Evolutionary conservation across 1,140 invertebrate genomes (phyloP).

Genomic region (Agrypnia vestita): DNA sequence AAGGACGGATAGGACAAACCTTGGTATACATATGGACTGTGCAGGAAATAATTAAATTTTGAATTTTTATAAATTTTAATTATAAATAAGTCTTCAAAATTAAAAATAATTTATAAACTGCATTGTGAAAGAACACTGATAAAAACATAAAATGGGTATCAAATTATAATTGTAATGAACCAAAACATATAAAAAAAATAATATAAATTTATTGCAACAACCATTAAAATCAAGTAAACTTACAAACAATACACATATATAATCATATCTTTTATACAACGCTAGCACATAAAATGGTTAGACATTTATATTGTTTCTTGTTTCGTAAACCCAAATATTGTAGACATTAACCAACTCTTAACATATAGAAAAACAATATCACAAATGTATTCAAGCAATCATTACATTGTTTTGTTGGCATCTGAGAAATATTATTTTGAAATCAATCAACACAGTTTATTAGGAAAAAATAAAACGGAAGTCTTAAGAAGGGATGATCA

Average conservation of each 20-base stretch:
- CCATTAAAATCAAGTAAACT: not conserved
- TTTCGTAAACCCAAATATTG: constrained; percentile 6
- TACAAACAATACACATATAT: not conserved
- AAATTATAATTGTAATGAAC: too few relatives aligned
- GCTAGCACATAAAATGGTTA: constrained; percentile 3
- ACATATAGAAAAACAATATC: constrained; percentile 15
- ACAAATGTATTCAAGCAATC: constrained; percentile 21
- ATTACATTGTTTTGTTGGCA: not conserved
- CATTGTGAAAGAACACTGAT: too few relatives aligned
- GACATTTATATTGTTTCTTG: constrained; percentile 7
- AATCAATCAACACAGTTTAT: not conserved
- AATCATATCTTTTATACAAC: constrained; percentile 5
- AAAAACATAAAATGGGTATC: too few relatives aligned
- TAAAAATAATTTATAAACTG: too few relatives aligned
- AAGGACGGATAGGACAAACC: too few relatives aligned
- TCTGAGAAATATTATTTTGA: constrained; percentile 20
- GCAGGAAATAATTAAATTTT: too few relatives aligned
- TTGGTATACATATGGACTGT: too few relatives aligned
- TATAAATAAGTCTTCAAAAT: too few relatives aligned
- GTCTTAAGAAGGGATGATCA: too few relatives aligned
- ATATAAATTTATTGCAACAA: constrained; percentile 19
- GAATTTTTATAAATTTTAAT: too few relatives aligned
- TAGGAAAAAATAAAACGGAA: not conserved
- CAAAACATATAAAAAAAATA: not conserved
- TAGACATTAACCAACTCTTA: constrained; percentile 3